phyloP scores from a whole-genome alignment of 2,888 invertebrate genomes.

The Zonitis immaculata region DNA sequence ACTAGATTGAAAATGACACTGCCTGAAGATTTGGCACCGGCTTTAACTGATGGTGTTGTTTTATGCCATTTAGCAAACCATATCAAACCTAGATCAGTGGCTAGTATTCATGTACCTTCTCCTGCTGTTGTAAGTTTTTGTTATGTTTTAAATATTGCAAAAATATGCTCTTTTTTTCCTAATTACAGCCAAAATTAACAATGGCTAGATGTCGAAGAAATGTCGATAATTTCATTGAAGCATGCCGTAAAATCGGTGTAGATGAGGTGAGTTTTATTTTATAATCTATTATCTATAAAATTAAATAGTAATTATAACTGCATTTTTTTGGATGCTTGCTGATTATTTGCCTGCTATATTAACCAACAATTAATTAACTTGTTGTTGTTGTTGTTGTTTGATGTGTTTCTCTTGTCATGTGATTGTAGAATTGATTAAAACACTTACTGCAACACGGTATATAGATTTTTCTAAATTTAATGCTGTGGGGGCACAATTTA shows the following conservation, averaged over 20 bases:
- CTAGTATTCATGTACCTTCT: conserved; percentile 92
- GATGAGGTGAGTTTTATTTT: conserved; percentile 71
- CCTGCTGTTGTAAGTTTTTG: conserved; percentile 74
- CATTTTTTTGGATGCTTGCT: conserved; percentile 20
- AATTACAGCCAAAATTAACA: conserved; percentile 80
- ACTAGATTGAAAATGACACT: conserved; percentile 83
- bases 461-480: too few species aligned
- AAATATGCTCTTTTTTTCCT: conserved; percentile 14
- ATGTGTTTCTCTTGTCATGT: neutral
- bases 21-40: conserved; percentile 79
- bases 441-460: neutral
- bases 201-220: conserved; percentile 91
- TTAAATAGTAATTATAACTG: conserved; percentile 5
- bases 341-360: neutral
- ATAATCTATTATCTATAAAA: conserved; percentile 1
- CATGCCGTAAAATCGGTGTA: conserved; percentile 89
- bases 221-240: conserved; percentile 93
- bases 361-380: neutral
- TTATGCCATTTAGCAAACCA: conserved; percentile 92
- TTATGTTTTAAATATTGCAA: too few species aligned
- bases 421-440: neutral
- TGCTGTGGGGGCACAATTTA: too few species aligned
- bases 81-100: conserved; percentile 84
- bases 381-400: neutral
- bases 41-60: conserved; percentile 87